phyloP scores from a whole-genome alignment of 2,797 vertebrate species.

The Eleutherodactylus coqui region DNA sequence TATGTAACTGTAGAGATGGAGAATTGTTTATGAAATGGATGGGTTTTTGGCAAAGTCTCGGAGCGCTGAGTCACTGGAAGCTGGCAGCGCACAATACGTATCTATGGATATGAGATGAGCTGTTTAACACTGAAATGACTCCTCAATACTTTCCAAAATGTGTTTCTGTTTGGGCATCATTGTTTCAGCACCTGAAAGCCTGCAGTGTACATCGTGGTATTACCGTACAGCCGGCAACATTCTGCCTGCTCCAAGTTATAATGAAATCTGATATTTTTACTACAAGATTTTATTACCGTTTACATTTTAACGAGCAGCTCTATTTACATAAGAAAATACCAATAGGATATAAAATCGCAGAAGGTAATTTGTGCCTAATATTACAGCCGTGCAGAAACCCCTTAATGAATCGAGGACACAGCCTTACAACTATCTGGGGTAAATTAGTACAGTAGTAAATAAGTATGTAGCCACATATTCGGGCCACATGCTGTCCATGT shows the following conservation, averaged over 20 bases:
- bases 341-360: neutral
- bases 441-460: too few relatives aligned
- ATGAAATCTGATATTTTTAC: neutral
- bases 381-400: neutral
- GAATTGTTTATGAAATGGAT: neutral
- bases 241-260: neutral
- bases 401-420: too few relatives aligned
- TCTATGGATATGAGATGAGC: neutral
- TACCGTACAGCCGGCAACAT: neutral
- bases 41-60: neutral
- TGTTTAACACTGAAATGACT: neutral
- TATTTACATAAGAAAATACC: neutral
- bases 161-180: neutral
- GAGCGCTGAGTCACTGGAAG: conserved; percentile 3
- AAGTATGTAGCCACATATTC: too few relatives aligned
- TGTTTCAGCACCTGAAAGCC: neutral
- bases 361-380: neutral
- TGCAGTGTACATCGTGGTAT: neutral
- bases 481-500: too few relatives aligned
- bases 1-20: neutral
- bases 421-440: too few relatives aligned
- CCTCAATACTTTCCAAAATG: neutral
- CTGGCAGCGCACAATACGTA: neutral
- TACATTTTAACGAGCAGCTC: neutral
- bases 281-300: neutral